A percentile compares a stretch with the other conserved stretches of the same genome.
Conservation (phyloP, 1,140 invertebrate genomes). For the Sinella curviseta region DNA sequence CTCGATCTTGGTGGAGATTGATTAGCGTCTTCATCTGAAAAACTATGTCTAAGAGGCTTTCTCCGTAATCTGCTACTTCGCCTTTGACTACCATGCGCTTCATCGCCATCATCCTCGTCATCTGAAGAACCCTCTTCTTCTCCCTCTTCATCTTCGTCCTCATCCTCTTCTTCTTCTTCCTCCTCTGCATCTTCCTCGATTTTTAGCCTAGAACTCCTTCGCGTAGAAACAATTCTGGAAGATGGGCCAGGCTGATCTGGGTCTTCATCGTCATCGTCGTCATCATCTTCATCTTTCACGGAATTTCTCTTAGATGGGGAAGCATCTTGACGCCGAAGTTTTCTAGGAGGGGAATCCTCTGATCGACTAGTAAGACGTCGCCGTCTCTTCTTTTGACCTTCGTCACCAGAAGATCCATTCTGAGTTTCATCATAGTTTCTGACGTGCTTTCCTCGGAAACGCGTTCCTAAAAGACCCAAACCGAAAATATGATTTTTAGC, state of each 20-base stretch:
- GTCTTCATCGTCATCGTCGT: constrained; percentile 16
- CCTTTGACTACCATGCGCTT: constrained; percentile 37
- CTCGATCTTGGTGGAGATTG: background rate
- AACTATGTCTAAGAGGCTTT: constrained; percentile 38
- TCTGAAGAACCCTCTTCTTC: constrained; percentile 36
- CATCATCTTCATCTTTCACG: constrained; percentile 6
- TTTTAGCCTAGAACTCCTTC: constrained; percentile 14
- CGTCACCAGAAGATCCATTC: constrained; percentile 43
- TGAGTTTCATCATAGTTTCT: constrained; percentile 42
- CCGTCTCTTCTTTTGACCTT: constrained; percentile 42
- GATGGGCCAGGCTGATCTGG: constrained; percentile 41
- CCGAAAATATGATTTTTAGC: background rate
- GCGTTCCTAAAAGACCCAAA: constrained; percentile 38
- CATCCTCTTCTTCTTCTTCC: constrained; percentile 39
- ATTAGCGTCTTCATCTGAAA: constrained; percentile 43
- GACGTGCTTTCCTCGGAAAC: constrained; percentile 34
- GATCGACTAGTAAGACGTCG: background rate
- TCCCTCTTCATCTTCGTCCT: constrained; percentile 40
- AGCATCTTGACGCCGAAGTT: background rate
- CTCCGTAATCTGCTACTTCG: constrained; percentile 50
- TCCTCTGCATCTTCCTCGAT: constrained; percentile 37
- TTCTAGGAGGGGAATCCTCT: constrained; percentile 15
- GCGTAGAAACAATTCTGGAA: constrained; percentile 5
- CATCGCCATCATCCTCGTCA: constrained; percentile 51
- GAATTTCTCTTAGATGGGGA: background rate